These are phyloP conservation scores for Anastrepha ludens DNA, from an alignment of 1,140 invertebrate genomes.

Conservation along the genomic window DNA sequence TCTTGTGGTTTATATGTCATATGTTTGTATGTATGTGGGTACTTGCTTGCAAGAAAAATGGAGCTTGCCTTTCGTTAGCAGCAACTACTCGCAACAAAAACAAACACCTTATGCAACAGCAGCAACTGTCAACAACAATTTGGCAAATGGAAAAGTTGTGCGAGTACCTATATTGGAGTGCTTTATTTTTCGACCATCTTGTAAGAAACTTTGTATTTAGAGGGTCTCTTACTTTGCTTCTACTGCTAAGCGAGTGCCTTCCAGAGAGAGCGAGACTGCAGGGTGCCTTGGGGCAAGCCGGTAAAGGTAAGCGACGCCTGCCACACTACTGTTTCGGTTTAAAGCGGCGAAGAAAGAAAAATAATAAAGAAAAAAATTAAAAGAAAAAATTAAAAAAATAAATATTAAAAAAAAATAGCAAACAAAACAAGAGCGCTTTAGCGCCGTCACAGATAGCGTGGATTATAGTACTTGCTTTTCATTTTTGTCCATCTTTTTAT, in stretches of 20 bases:
- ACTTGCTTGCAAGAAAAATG: not conserved
- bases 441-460: not conserved
- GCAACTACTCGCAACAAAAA: not conserved
- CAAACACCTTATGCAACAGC: not conserved
- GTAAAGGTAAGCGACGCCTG: not conserved
- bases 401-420: too few species aligned
- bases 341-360: not conserved
- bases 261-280: not conserved
- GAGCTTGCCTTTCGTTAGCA: not conserved
- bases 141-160: conserved; percentile 17
- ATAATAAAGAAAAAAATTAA: not conserved
- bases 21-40: too few species aligned
- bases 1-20: not conserved
- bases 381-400: not conserved
- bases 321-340: not conserved
- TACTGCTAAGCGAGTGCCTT: not conserved
- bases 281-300: not conserved
- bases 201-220: too few species aligned
- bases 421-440: not conserved
- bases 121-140: conserved; percentile 39
- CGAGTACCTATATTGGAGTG: not conserved
- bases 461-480: not conserved
- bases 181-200: too few species aligned
- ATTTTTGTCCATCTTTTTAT: not conserved
- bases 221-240: not conserved